These are phyloP conservation scores for Cyclopterus lumpus DNA, from an alignment of 2,797 vertebrate species.

Conservation along the genomic window DNA sequence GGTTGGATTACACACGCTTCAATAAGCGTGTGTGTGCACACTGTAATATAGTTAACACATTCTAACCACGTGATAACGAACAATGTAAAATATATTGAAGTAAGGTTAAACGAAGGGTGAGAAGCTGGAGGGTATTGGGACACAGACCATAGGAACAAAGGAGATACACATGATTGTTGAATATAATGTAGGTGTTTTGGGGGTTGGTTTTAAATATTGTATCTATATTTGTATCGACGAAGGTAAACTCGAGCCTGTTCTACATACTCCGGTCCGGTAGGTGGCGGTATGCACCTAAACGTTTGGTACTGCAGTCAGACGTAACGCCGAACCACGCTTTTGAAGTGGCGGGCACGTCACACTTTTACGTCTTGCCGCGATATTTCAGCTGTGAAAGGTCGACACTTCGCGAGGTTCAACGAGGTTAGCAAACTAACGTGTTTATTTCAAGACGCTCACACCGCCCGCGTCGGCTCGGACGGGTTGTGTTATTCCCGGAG, in stretches of 20 bases:
- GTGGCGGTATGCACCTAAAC: too few species aligned
- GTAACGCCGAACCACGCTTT: neutral
- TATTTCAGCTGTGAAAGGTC: slow-evolving; percentile 9
- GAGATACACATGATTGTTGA: too few species aligned
- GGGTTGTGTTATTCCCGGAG: neutral
- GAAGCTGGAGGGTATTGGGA: too few species aligned
- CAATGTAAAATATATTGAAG: too few species aligned
- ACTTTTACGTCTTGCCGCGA: slow-evolving; percentile 7
- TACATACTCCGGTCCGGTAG: neutral
- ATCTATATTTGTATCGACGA: neutral
- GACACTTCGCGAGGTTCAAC: neutral
- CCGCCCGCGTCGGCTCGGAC: fast-evolving
- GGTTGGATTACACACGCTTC: too few species aligned
- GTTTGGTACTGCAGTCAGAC: too few species aligned
- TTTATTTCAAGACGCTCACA: neutral
- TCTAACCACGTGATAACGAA: too few species aligned
- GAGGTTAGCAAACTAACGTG: neutral
- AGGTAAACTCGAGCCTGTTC: neutral
- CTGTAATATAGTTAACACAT: too few species aligned
- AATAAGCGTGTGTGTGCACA: too few species aligned
- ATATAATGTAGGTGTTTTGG: too few species aligned
- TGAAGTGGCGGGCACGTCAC: neutral
- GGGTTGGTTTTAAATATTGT: neutral
- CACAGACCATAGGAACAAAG: too few species aligned
- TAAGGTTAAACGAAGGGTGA: too few species aligned